These are phyloP conservation scores for Spheniscus humboldti DNA, from an alignment of 2,797 vertebrate genomes.

Conservation along the genomic window DNA sequence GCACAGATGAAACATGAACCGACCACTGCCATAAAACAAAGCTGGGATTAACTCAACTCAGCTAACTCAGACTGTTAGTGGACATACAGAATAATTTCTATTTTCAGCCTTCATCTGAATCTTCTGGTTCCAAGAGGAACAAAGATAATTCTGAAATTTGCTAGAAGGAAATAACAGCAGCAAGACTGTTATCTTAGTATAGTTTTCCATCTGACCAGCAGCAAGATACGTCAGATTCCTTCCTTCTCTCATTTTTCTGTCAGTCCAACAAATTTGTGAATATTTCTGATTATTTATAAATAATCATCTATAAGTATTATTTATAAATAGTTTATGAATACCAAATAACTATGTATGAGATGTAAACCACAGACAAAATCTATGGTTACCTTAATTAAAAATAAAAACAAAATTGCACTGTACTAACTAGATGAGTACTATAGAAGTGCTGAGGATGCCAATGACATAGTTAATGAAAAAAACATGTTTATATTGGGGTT, in stretches of 20 bases:
- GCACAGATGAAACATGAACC: neutral
- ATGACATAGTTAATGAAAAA: neutral
- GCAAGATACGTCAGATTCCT: neutral
- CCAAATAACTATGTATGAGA: neutral
- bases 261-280: neutral
- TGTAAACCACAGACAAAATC: neutral
- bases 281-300: neutral
- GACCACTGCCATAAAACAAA: neutral
- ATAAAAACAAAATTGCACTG: neutral
- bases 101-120: neutral
- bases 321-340: neutral
- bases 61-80: too few species aligned
- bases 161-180: neutral
- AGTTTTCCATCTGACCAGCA: neutral
- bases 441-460: neutral
- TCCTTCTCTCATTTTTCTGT: neutral
- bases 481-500: fast-evolving
- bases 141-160: neutral
- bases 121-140: neutral
- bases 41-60: neutral
- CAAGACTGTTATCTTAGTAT: neutral
- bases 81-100: neutral
- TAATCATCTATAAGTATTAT: neutral
- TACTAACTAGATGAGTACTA: neutral
- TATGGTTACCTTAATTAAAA: neutral